Base-by-base conservation (phyloP, 2,888 invertebrate species). In the Drosophila villosipedis region DNA sequence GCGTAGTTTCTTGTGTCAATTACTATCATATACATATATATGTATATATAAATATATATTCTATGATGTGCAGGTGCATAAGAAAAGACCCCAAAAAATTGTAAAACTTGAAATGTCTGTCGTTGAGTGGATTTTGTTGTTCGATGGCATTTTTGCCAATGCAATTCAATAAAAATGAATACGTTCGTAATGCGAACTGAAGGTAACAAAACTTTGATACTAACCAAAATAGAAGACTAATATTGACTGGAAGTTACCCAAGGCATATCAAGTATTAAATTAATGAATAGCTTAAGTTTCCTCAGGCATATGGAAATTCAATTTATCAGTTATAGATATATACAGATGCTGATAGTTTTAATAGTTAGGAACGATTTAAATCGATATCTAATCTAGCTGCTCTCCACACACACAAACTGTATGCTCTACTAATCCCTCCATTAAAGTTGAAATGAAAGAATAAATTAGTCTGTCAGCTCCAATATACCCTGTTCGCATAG, bases 121-220 rank as follows among this genome's bases (percentile, higher is more conserved):
- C 52, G 64, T 61, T 80, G 82, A 84, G 87, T 84, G 85, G 88
- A 83, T 84, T 84, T 88, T 73, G 76, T 66, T 88, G 88, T 85
- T 85, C 81, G 68, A 81, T 80, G 69, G 64, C 66, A 39, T 57
- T 57, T 68, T 78, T 79, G 62, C 43, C 61, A 77, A 71, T 80
- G 84, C 78, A 76, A 82, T 82, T 82, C 80, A 89, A 85, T 89
- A 73, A 82, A 76, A 82, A 52, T 62, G 64, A 58, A 76, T 72
- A 64, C 33, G 63, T 68, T 50, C 39, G 59, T n/a, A 70, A 62
- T 61, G 62, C 71, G 50, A 35, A 54, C 1, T 30, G 50, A 86
- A 87, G 85, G 84, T 87, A 71, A 61, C 65, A 61, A 66, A 81
- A 71, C 64, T 71, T 73, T 31, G 22, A 53, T 57, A 31, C 16